A percentile compares a stretch with the other conserved stretches of the same genome.
Evolutionary conservation across 2,888 invertebrate genomes (phyloP).

Genomic region (Pyrocoelia pectoralis): DNA sequence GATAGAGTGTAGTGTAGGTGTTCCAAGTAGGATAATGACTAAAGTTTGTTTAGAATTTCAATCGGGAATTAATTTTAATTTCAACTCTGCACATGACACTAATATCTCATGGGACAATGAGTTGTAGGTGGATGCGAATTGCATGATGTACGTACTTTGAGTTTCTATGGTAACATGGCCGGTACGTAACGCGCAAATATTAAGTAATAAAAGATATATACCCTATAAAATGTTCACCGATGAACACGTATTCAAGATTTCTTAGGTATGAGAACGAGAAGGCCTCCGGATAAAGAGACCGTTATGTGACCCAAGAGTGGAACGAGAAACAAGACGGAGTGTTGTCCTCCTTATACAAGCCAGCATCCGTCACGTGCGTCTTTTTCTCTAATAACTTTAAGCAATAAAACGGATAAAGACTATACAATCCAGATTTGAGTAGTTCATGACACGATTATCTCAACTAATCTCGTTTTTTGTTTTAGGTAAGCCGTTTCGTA

Average conservation of each 20-base stretch:
- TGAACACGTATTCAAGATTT: slow-evolving; percentile 30
- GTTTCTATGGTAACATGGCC: neutral
- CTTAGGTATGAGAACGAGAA: slow-evolving; percentile 24
- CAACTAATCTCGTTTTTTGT: neutral
- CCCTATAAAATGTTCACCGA: slow-evolving; percentile 29
- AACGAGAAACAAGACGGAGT: slow-evolving; percentile 30
- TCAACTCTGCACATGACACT: neutral
- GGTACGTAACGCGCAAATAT: slow-evolving; percentile 15
- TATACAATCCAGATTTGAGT: slow-evolving; percentile 18
- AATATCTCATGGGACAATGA: slow-evolving; percentile 4
- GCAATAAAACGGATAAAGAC: slow-evolving; percentile 14
- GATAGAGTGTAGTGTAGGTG: neutral
- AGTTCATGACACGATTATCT: slow-evolving; percentile 27
- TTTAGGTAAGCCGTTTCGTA: neutral
- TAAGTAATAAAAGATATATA: slow-evolving; percentile 27
- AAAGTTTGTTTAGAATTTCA: slow-evolving; percentile 13
- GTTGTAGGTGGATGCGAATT: no score
- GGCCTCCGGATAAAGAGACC: slow-evolving; percentile 37
- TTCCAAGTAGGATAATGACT: neutral
- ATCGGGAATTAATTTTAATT: slow-evolving; percentile 4
- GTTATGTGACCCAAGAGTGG: slow-evolving; percentile 42
- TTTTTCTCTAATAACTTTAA: slow-evolving; percentile 9
- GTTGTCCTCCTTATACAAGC: slow-evolving; percentile 33
- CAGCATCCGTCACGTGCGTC: slow-evolving; percentile 33
- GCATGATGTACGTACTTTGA: no score